Evolutionary conservation across 2,113 vertebrate genomes (phyloP), one percentile per base, ranked within the genome.

Genomic region (Sturnus vulgaris): DNA sequence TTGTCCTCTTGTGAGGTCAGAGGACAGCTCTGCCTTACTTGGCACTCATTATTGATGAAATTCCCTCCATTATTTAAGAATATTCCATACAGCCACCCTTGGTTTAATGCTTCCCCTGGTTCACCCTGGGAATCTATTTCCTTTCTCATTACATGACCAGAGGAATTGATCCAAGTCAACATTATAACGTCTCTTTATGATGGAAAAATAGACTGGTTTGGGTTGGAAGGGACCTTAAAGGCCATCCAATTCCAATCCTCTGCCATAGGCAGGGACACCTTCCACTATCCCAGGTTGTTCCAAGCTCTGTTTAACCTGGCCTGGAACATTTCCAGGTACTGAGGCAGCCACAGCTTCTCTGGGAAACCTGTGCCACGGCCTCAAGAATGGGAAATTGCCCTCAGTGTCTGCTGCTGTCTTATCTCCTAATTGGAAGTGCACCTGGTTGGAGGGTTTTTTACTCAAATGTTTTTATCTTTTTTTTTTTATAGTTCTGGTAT

Each of bases 301-400:
- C 35, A 56, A 49, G 8, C 10, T 18, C 8, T 0, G 0, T 55
- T 5, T 40, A 69, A 4, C 17, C 5, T 69, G 47, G 4, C 4
- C 9, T 69, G 24, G 63, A 2, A 49, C 10, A 63, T 10, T 69
- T 77, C 15, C 31, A 83, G 19, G 42, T 64, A 24, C 4, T 77
- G 49, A 7, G 12, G 12, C 22, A 77, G 8, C 25, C 40, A 55
- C n/a, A 69, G 14, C 22, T 76, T 2, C 46, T 69, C 40, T 49
- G 40, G n/a, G 4, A 1, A 82, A 31, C 5, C 40, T 33, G 14
- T 69, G 10, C 55, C 40, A 42, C 25, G 3, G 31, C 6, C 25
- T 37, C 50, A 65, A 31, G 42, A 14, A 19, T 16, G 65, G 7
- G 35, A 72, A 47, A 35, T 72, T 69, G 40, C 44, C n/a, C 61